Evolutionary conservation across 1,140 invertebrate species (phyloP), one percentile per base, ranked within the genome.

Genomic region (Anadara kagoshimensis): DNA sequence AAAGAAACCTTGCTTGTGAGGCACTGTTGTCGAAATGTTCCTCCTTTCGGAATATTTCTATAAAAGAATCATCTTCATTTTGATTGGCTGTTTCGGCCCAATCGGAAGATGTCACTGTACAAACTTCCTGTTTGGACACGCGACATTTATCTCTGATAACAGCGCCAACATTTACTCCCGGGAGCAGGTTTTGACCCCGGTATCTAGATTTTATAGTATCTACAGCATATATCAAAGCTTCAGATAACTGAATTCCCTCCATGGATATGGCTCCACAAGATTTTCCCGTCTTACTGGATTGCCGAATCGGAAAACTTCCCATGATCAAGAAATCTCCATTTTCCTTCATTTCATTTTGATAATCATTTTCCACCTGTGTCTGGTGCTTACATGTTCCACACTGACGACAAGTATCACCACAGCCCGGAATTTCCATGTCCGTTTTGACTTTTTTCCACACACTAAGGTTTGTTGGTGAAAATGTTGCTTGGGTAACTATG

Each of bases 111-210:
- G 57, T 29, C 43, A 18, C 5, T 41, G 36, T 1, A 59, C 20
- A 59, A 41, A n/a, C 0, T 59, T 41, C 20, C 36, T 41, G 16
- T 41, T 54, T 22, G 18, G 51, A 22, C 24, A 59, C 29, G 0
- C 58, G 58, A 66, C 79, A 81, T 7, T 74, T 73, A 58, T 81
- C 79, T n/a, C 77, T 72, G 14, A 81, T 70, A 14, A 81, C 63
- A 10, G 65, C 69, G 0, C 73, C 73, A 47, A 78, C 41, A 10
- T 47, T 29, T 8, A 67, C 56, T 44, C 54, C 43, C 14, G 53
- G 44, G 7, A 58, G 61, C 7, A 61, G 14, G 51, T 59, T 49
- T 12, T 49, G 20, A 10, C 14, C 10, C 14, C 36, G 22, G 57
- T 64, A 54, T 49, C 49, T 67, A 29, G 20, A 63, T 49, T 73